These are phyloP conservation scores for Ptilodon capucinus DNA, from an alignment of 2,888 invertebrate genomes.

Conservation along the genomic window DNA sequence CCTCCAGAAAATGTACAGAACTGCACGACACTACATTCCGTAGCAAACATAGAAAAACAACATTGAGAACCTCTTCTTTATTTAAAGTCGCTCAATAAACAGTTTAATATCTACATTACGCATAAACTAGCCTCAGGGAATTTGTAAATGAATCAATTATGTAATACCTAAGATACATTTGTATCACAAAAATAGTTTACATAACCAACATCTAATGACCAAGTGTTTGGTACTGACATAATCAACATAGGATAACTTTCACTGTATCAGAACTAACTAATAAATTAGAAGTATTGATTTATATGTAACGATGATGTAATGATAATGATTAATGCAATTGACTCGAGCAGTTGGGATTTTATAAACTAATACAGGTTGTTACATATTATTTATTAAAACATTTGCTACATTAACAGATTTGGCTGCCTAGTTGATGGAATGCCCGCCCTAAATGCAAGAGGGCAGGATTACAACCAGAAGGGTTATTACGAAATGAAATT, in stretches of 20 bases:
- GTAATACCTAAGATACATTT: constrained; percentile 28
- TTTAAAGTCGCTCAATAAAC: too few relatives aligned
- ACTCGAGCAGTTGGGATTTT: constrained; percentile 30
- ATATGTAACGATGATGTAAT: constrained; percentile 35
- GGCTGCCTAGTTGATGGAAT: too few relatives aligned
- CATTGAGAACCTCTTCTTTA: too few relatives aligned
- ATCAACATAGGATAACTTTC: constrained; percentile 43
- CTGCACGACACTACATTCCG: too few relatives aligned
- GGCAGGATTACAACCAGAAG: too few relatives aligned
- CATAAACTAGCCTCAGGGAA: neutral
- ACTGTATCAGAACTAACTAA: constrained; percentile 39
- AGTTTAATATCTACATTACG: too few relatives aligned
- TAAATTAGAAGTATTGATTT: constrained; percentile 49
- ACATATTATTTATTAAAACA: neutral
- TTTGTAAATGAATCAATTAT: constrained; percentile 2
- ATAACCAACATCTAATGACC: constrained; percentile 22
- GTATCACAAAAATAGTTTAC: constrained; percentile 27
- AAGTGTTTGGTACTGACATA: constrained; percentile 36
- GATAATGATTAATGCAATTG: constrained; percentile 57
- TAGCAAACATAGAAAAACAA: too few relatives aligned
- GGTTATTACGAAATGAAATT: too few relatives aligned
- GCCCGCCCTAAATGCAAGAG: too few relatives aligned
- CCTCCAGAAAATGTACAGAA: too few relatives aligned
- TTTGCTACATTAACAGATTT: too few relatives aligned
- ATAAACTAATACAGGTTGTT: constrained; percentile 22